Evolutionary conservation across 2,888 invertebrate species (phyloP), one percentile per base, ranked within the genome.

Genomic region (Athripsodes cinereus): DNA sequence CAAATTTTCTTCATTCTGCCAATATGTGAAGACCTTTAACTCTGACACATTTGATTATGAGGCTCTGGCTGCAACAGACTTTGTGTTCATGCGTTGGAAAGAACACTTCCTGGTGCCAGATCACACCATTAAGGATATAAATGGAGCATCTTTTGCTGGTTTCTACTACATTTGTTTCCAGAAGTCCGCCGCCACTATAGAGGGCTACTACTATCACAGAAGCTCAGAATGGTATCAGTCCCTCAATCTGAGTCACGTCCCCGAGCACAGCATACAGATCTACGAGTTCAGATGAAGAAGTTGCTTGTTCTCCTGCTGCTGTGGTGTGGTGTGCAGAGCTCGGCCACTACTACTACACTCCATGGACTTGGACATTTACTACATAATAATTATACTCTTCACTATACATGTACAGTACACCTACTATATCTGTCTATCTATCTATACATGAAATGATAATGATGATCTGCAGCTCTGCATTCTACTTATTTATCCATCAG

Each of bases 161-260:
- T 97, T 96, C 78, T 97, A 97, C 74, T 97, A 96, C 72, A 96
- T 96, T 72, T 96, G 96, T 79, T 96, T 96, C 78, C 93, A 94
- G 75, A 96, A 96, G 76, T 93, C 93, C 48, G 90, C 91, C 55
- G 92, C 92, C 55, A 90, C 92, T 64, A 95, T 96, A 73, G 96
- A 96, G 77, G 96, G 96, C 50, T 96, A 93, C 79, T 97, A 97
- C 74, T 97, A 95, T 73, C 96, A 96, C 75, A 84, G 95, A 70
- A 94, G 92, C 74, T 96, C 96, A 59, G 96, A 96, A 82, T 92
- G 94, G 92, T 96, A 89, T 76, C 96, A 96, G 74, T 95, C 95
- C 26, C 79, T 96, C 70, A 94, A 89, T 69, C 76, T 96, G 72
- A 90, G 88, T 68, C 95, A 96, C 77, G 91, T 96, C 68, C 92